Evolutionary conservation across 2,888 invertebrate genomes (phyloP), one percentile per base, ranked within the genome.

Genomic region (Drosophila basisetae): DNA sequence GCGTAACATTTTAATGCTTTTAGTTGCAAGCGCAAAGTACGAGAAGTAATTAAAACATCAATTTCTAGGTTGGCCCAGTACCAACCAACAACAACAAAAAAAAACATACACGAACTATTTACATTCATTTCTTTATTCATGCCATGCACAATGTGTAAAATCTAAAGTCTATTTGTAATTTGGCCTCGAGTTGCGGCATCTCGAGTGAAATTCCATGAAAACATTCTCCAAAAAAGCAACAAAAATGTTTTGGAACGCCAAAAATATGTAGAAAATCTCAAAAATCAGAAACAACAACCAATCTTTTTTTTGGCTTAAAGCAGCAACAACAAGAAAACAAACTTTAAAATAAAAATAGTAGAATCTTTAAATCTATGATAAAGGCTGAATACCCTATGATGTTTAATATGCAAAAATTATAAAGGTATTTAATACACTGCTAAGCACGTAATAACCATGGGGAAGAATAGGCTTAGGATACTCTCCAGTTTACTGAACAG

Each of bases 191-290:
- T 64, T 61, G 55, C 41, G 62, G 35, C 39, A 47, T 53, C 53
- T 50, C 58, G 33, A 35, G 53, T 16, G 58, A 72, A 85, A 85
- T 78, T 77, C 80, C 80, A 55, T 68, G 35, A 55, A 63, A 69
- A 64, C 59, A 65, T 68, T 65, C 50, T 73, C 16, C 49, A 59
- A 47, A 22, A 22, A 47, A 55, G 0, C 49, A 28, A 59, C 3
- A 41, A 55, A 76, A 68, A 69, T 60, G 41, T 68, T 68, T 68
- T 54, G 30, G 1, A 37, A 83, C 73, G 80, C 69, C 73, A 71
- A 78, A 83, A 83, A 83, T 83, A 76, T 85, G 83, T 78, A 60
- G 66, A 78, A 78, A 80, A 85, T 83, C 83, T 74, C 68, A 73
- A 83, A 52, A 43, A 78, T 62, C 73, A 65, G 68, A 62, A 58